Evolutionary conservation across 2,113 vertebrate species (phyloP), one percentile per base, ranked within the genome.

Genomic region (Pristiophorus japonicus): DNA sequence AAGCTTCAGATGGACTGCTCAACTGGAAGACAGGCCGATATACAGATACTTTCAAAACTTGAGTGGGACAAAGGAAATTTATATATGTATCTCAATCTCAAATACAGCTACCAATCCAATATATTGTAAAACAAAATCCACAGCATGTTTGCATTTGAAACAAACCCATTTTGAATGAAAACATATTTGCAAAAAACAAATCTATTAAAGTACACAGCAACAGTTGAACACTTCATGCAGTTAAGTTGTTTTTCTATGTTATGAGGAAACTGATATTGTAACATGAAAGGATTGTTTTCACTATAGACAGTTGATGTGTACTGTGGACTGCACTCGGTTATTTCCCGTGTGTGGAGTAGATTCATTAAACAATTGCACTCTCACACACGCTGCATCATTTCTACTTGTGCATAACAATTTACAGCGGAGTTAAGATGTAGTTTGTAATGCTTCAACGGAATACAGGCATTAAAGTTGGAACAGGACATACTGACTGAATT

Each of bases 401-500:
- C 88, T 63, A 63, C 88, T 62, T 38, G 6, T 62, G 34, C 2
- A 65, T 38, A 92, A 65, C 88, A 92, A 92, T 92, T 92, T 92
- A 92, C 27, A 59, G 59, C 59, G 63, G 88, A 92, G 65, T 92
- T 92, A 92, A 92, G 59, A 92, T 92, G 59, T 63, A 92, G 88
- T 62, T 92, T 92, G 88, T 92, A 65, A 92, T 92, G 88, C 55
- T 92, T 63, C 65, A 92, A 92, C 88, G 42, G 62, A 92, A 92
- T n/a, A 92, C 59, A 65, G 88, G 88, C 88, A 92, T 92, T 92
- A 22, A 63, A n/a, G 62, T 63, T 92, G 88, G 88, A 90, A 63
- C 59, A 63, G 88, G 88, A 92, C 88, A 92, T 92, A 38, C 62
- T 92, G 88, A 92, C 59, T 92, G 65, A 92, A 92, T 92, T 92